Evolutionary conservation across 2,797 vertebrate species (phyloP), one percentile per base, ranked within the genome.

Genomic region (Myripristis jacobus): DNA sequence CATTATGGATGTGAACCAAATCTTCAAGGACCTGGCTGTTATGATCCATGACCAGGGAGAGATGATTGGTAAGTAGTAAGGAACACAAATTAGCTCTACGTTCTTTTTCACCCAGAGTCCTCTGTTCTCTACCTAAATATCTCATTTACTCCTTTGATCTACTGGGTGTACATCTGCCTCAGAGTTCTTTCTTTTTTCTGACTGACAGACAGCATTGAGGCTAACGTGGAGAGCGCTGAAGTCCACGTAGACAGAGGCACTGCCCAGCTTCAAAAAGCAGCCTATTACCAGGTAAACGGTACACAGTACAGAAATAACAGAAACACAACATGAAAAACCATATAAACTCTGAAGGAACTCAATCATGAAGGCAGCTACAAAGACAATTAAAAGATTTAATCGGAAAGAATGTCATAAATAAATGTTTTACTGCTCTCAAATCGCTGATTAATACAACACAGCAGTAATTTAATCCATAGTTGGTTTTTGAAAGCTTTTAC

Each of bases 41-140:
- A 98, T 98, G 96, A 97, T 98, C 89, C 96, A 98, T 52, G 96
- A 97, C 82, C 96, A 98, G 85, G 96, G 96, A 75, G 96, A 97
- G 74, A 94, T 97, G 91, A 96, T 98, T 75, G 96, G 96, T 97
- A 89, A 87, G 94, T 91, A 50, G 18, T 10, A 7, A 4, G 22
- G 21, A 6, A 54, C 0, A 53, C 9, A n/a, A 41, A 41, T 41
- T 9, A 38, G 12, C 31, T 8, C 8, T 4, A 4, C 31, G 3
- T 31, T 36, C 34, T 11, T 36, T 36, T 12, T 36, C 34, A 36
- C 9, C 11, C 29, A 4, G 29, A 31, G 8, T 2, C 29, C 34
- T 36, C 0, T 9, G 6, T 36, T 43, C 19, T 19, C 8, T 48
- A 22, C 19, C 19, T 11, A 24, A 31, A 31, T 7, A 11, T 58